phyloP scores from a whole-genome alignment of 2,113 vertebrate species.

The Amblyopsis rosae region DNA sequence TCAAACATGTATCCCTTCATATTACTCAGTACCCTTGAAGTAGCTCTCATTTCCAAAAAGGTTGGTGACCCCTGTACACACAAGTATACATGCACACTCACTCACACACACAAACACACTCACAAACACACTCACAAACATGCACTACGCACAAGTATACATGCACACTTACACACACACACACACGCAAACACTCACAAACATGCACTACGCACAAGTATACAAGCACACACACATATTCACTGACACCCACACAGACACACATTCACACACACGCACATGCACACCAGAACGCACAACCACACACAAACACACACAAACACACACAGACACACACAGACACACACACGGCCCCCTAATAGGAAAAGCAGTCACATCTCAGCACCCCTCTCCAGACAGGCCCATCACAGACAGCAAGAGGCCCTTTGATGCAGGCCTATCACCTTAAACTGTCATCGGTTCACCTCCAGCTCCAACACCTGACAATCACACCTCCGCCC shows the following conservation, averaged over 20 bases:
- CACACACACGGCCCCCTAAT: not conserved
- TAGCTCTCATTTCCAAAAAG: not conserved
- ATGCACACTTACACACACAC: no score
- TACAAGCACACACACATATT: no score
- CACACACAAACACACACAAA: not conserved
- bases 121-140: not conserved
- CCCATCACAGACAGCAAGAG: slow-evolving; percentile 16
- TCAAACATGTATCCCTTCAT: not conserved
- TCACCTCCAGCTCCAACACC: no score
- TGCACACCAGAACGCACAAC: not conserved
- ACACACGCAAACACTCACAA: no score
- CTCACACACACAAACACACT: not conserved
- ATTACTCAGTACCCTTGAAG: not conserved
- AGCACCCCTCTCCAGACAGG: slow-evolving; percentile 8
- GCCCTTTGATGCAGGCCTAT: slow-evolving; percentile 26
- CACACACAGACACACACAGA: not conserved
- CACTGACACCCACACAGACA: no score
- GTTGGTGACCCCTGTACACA: not conserved
- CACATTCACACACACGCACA: not conserved
- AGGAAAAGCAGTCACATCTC: not conserved
- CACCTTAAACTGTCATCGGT: slow-evolving; percentile 11
- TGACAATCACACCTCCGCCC: not conserved
- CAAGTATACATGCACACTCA: not conserved
- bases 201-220: no score
- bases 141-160: no score